These are phyloP conservation scores for Branchinecta sandiegonensis DNA, from an alignment of 2,888 invertebrate species.

Conservation along the genomic window DNA sequence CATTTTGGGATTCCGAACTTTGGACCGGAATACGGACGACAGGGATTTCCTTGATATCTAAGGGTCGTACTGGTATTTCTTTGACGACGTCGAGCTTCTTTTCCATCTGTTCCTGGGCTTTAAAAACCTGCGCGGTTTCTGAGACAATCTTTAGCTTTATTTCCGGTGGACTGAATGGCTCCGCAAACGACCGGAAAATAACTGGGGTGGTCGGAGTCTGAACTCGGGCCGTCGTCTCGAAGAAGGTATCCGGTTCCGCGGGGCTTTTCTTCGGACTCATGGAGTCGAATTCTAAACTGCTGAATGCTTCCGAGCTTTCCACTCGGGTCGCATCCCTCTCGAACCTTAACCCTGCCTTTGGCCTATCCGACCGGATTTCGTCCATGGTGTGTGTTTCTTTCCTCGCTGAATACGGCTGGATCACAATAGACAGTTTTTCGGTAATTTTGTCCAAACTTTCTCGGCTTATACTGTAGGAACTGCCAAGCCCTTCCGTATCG, in stretches of 20 bases:
- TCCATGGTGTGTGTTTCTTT: no score
- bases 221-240: not conserved
- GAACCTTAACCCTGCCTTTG: no score
- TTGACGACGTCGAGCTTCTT: not conserved
- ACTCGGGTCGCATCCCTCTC: no score
- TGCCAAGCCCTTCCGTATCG: constrained; percentile 19
- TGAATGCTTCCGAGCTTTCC: not conserved
- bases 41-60: no score
- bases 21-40: no score
- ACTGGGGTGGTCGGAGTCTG: constrained; percentile 13
- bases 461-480: constrained; percentile 16
- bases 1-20: not conserved
- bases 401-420: not conserved
- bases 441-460: constrained; percentile 17
- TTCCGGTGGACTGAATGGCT: constrained; percentile 10
- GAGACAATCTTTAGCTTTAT: not conserved
- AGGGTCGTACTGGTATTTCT: no score
- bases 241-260: not conserved
- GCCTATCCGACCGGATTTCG: no score
- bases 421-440: not conserved
- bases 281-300: not conserved
- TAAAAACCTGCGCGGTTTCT: constrained; percentile 12
- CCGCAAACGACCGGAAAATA: constrained; percentile 2
- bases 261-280: constrained; percentile 16
- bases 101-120: not conserved